Percentiles rank a stretch among this genome's conserved stretches.
Conservation (phyloP, 37 sponge, comb jelly and placozoan species). For the Diacarnus erythraeanus region DNA sequence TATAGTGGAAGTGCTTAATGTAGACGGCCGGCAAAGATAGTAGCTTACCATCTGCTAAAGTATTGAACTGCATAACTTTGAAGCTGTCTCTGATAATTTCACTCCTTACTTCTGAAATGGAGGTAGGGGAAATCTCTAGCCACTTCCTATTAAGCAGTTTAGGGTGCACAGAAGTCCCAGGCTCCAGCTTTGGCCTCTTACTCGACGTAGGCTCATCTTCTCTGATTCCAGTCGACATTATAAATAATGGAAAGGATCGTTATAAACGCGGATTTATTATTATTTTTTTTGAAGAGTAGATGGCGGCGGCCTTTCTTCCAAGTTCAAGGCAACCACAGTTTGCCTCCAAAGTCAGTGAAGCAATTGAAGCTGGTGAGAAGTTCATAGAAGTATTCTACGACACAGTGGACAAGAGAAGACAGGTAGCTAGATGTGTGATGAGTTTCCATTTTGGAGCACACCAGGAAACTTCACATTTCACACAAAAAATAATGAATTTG, state of each 20-base stretch:
- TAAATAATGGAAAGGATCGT: not conserved
- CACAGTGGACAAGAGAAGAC: slow-evolving; percentile 71
- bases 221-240: not conserved
- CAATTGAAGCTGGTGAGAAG: slow-evolving; percentile 72
- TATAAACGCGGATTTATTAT: no score
- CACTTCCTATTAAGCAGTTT: not conserved
- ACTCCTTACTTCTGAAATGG: not conserved
- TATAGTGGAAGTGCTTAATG: not conserved
- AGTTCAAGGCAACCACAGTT: not conserved
- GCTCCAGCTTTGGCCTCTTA: not conserved
- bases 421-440: slow-evolving; percentile 27
- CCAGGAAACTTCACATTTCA: not conserved
- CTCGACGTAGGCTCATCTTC: not conserved
- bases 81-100: not conserved
- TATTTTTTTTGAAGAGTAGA: no score
- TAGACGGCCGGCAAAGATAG: not conserved
- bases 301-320: not conserved
- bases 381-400: slow-evolving; percentile 69
- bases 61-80: slow-evolving; percentile 68
- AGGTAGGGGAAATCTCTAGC: not conserved
- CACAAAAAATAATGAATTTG: not conserved
- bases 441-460: slow-evolving; percentile 15
- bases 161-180: not conserved
- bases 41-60: slow-evolving; percentile 64
- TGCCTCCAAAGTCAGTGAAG: slow-evolving; percentile 21